phyloP scores from a whole-genome alignment of 2,797 vertebrate species.

The Helarctos malayanus region DNA sequence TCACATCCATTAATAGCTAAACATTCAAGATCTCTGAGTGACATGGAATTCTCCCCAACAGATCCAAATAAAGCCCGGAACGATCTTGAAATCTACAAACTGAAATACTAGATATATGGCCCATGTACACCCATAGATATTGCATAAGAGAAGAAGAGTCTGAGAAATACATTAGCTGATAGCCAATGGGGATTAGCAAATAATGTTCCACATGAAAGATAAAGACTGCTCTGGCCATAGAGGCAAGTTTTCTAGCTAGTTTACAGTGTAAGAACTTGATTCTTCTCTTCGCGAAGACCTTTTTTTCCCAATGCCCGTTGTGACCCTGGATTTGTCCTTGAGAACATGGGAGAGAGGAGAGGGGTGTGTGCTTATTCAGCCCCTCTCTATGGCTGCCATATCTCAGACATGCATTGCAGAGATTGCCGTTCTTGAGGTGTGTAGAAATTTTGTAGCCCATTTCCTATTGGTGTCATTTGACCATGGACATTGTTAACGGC shows the following conservation, averaged over 20 bases:
- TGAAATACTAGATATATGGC: not conserved
- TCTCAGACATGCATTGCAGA: not conserved
- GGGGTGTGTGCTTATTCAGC: not conserved
- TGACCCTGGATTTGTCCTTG: not conserved
- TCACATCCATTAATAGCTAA: not conserved
- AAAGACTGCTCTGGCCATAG: not conserved
- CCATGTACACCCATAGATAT: not conserved
- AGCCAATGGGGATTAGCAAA: not conserved
- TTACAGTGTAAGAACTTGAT: not conserved
- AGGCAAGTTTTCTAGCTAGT: not conserved
- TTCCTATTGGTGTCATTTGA: not conserved
- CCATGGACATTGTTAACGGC: not conserved
- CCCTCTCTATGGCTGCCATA: not conserved
- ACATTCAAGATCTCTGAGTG: not conserved
- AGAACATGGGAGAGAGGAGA: fast-evolving
- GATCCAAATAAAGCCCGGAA: not conserved
- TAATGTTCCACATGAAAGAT: not conserved
- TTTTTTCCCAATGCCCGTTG: not conserved
- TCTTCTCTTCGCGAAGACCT: not conserved
- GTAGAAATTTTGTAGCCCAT: not conserved
- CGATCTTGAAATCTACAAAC: not conserved
- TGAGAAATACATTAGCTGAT: not conserved
- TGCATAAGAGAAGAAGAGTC: not conserved
- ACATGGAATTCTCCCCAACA: not conserved
- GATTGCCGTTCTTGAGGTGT: not conserved